Conservation (phyloP, 2,113 vertebrate species). For the Addax nasomaculatus region DNA sequence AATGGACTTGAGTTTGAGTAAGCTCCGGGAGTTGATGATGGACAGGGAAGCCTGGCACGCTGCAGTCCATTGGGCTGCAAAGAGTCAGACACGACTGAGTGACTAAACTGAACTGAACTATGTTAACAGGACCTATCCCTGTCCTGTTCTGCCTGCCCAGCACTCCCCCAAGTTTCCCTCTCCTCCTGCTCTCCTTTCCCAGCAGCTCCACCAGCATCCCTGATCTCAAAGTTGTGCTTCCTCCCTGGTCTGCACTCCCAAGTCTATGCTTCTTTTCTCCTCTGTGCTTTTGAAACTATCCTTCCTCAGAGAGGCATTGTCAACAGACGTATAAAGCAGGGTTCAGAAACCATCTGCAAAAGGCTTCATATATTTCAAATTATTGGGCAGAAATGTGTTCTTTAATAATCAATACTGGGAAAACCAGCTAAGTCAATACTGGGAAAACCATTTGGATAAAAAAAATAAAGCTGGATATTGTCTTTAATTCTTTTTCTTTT, state of each 20-base stretch:
- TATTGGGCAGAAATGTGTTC: background rate
- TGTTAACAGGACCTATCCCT: background rate
- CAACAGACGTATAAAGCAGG: background rate
- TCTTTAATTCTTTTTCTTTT: background rate
- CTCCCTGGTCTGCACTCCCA: background rate
- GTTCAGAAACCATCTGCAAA: background rate
- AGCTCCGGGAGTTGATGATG: background rate
- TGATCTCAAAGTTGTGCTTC: background rate
- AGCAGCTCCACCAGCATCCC: background rate
- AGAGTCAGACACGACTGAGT: fast-evolving
- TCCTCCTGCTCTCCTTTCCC: background rate
- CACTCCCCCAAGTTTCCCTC: background rate
- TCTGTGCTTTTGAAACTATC: background rate
- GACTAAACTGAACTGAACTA: background rate
- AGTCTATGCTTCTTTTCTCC: background rate
- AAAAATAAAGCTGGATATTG: background rate
- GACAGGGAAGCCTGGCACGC: background rate
- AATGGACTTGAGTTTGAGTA: background rate
- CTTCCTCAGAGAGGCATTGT: background rate
- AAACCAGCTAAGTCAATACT: background rate
- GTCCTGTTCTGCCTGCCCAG: background rate
- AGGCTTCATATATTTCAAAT: background rate
- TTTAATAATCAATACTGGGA: background rate
- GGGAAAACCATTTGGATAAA: background rate
- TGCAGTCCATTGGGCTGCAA: background rate